These are phyloP conservation scores for Leptoclinus maculatus DNA, from an alignment of 2,797 vertebrate genomes.

Conservation along the genomic window DNA sequence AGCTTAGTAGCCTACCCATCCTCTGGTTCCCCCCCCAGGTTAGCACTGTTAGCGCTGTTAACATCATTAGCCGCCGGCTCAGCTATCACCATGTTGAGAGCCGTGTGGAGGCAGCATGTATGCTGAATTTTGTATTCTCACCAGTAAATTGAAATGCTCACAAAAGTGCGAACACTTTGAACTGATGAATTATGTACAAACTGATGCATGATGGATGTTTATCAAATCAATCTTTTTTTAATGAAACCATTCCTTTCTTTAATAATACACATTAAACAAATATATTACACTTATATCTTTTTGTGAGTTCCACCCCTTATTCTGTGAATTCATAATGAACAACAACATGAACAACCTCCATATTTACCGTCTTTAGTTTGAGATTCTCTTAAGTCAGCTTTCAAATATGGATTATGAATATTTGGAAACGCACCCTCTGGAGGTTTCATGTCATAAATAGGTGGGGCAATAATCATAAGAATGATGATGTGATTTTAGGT, in stretches of 20 bases:
- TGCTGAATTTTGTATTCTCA: background rate
- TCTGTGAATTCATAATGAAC: background rate
- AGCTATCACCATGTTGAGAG: no score
- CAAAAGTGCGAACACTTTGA: background rate
- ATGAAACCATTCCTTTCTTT: background rate
- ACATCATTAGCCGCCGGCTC: no score
- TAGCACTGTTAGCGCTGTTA: no score
- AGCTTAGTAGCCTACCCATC: no score
- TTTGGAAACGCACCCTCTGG: background rate
- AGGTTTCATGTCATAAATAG: slow-evolving; percentile 19
- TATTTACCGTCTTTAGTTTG: slow-evolving; percentile 10
- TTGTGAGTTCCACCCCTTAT: background rate
- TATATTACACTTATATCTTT: background rate
- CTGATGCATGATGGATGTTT: background rate
- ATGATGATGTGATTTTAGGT: slow-evolving; percentile 27
- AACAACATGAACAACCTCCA: background rate
- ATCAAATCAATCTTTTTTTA: background rate
- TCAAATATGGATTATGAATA: slow-evolving; percentile 3
- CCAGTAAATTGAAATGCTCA: background rate
- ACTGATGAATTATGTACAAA: background rate
- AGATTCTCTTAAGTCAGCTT: slow-evolving; percentile 9
- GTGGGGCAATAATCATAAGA: background rate
- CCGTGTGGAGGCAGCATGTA: no score
- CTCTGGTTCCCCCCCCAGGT: no score
- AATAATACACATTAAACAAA: background rate